phyloP scores from a whole-genome alignment of 1,140 invertebrate species.

The Dolichoris vasculosae region DNA sequence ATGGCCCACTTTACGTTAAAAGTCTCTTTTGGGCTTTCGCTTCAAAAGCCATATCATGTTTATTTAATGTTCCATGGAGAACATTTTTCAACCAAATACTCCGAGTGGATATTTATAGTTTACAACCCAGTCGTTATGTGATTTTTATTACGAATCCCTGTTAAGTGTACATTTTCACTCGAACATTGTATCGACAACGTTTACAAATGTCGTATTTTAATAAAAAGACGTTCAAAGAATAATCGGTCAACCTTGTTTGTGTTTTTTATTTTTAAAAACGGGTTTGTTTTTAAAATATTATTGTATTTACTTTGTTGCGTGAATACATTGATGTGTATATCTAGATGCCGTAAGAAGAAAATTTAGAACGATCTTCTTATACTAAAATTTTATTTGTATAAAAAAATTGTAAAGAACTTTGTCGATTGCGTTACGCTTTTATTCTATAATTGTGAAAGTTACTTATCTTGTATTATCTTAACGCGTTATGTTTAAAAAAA shows the following conservation, averaged over 20 bases:
- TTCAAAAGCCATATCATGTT: not conserved
- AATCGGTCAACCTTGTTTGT: not conserved
- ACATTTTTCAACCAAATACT: not conserved
- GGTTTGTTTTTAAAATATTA: no score
- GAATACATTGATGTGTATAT: no score
- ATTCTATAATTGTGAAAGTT: not conserved
- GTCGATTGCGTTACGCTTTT: not conserved
- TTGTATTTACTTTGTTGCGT: no score
- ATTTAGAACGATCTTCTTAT: not conserved
- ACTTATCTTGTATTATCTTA: not conserved
- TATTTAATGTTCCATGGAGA: constrained; percentile 7
- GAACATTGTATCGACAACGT: no score
- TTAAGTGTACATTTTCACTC: no score
- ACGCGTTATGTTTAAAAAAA: not conserved
- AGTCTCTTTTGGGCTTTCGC: not conserved
- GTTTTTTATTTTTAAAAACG: not conserved
- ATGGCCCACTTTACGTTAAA: not conserved
- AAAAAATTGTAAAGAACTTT: not conserved
- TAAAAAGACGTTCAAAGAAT: not conserved
- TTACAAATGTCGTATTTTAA: no score
- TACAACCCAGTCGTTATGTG: not conserved
- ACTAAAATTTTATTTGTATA: not conserved
- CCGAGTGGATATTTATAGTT: not conserved
- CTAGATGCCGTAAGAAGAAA: no score
- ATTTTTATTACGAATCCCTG: not conserved